A percentile compares a stretch with the other conserved stretches of the same genome.
These are phyloP conservation scores for Carpatolechia fugitivella DNA, from an alignment of 2,888 invertebrate species.

Conservation along the genomic window DNA sequence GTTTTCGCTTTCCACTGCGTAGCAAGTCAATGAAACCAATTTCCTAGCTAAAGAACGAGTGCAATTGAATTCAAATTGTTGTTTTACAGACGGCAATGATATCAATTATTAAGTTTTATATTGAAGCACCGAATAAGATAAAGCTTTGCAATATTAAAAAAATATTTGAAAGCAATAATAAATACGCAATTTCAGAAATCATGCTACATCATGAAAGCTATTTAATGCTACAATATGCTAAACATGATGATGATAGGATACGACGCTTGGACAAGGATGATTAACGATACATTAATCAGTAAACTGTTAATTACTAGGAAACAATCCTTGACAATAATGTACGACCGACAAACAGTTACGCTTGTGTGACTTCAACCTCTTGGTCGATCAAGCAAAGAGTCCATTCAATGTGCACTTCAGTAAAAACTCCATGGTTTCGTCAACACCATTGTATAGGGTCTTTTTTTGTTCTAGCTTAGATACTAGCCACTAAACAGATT, in stretches of 20 bases:
- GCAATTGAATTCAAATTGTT: conserved; percentile 35
- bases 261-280: neutral
- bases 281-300: neutral
- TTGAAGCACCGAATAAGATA: too few species aligned
- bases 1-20: conserved; percentile 35
- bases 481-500: too few species aligned
- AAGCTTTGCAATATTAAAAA: too few species aligned
- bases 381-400: conserved; percentile 20
- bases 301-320: conserved; percentile 10
- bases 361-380: conserved; percentile 13
- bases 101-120: too few species aligned
- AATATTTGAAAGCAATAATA: too few species aligned
- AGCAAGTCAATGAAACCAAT: conserved; percentile 54
- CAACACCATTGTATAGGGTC: too few species aligned
- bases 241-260: neutral
- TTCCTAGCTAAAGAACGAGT: conserved; percentile 48
- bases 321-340: neutral
- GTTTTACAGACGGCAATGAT: neutral
- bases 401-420: neutral
- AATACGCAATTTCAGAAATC: too few species aligned
- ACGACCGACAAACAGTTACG: conserved; percentile 17
- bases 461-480: too few species aligned
- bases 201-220: too few species aligned
- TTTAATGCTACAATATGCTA: neutral
- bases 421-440: neutral